Conservation (phyloP, 2,797 vertebrate genomes). For the Triplophysa yarkandensis region DNA sequence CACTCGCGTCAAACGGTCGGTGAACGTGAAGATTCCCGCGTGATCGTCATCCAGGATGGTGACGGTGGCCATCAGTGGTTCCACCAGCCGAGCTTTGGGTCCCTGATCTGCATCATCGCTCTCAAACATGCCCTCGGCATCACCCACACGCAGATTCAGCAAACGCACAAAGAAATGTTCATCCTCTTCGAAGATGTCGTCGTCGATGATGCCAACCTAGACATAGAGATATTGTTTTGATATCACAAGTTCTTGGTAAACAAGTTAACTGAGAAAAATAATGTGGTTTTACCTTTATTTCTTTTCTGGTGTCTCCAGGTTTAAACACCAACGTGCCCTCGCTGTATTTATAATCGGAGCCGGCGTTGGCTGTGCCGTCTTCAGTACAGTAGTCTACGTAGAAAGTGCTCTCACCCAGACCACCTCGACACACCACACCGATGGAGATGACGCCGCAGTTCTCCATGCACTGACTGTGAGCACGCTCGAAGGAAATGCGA, state of each 20-base stretch:
- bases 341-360: conserved; percentile 85
- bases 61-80: conserved; percentile 87
- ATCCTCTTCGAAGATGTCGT: conserved; percentile 95
- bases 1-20: conserved; percentile 81
- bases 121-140: conserved; percentile 92
- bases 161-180: conserved; percentile 90
- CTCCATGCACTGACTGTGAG: conserved; percentile 92
- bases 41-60: conserved; percentile 97
- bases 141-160: conserved; percentile 87
- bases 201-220: conserved; percentile 88
- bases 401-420: conserved; percentile 86
- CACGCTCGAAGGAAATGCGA: conserved; percentile 89
- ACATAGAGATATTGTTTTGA: neutral
- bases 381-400: conserved; percentile 95
- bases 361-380: conserved; percentile 90
- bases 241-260: too few species aligned
- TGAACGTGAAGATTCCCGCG: conserved; percentile 93
- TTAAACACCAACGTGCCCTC: conserved; percentile 95
- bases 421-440: conserved; percentile 81
- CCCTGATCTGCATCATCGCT: conserved; percentile 76
- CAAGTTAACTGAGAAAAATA: neutral
- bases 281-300: conserved; percentile 89
- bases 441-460: conserved; percentile 84
- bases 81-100: conserved; percentile 82
- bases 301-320: conserved; percentile 88